Base-by-base conservation (phyloP, 2,113 vertebrate species). In the Lycocorax pyrrhopterus region DNA sequence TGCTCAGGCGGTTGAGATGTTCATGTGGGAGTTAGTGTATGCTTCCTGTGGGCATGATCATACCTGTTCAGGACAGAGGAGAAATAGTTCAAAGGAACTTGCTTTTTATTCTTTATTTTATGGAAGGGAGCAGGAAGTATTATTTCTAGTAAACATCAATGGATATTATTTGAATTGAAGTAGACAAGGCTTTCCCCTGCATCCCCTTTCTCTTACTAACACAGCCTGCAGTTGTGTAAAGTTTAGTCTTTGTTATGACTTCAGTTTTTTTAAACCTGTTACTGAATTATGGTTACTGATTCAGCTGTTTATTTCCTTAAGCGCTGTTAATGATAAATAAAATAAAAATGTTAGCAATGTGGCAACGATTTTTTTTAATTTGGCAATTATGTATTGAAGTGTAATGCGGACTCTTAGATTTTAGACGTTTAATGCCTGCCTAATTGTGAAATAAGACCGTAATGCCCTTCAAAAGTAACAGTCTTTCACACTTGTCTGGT, bases 121-220 rank as follows among this genome's bases (percentile, higher is more conserved):
- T 2, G 4, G 44, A n/a, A 15, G 21, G 15, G 6, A 13, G 10
- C 0, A 0, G 13, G 13, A 25, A 27, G 7, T 18, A 35, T 25
- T 8, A 55, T 77, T 79, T 72, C 32, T 60, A 56, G 21, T 62
- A 62, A 69, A 32, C 1, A 5, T 51, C 16, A 9, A 2, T 63
- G 16, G 16, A 20, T 16, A 7, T 71, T 35, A 19, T 67, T 46
- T 79, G 39, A 51, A 84, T 68, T 1, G 2, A 77, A 85, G 23
- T 43, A 67, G 39, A 58, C n/a, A 51, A 59, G 14, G 6, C 4
- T 8, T 62, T 47, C 8, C 3, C n/a, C n/a, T 55, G 18, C 46
- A 67, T 32, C 7, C 2, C 9, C 21, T 12, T 68, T 85, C 19
- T 78, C 7, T 39, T 55, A 20, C 7, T 81, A 66, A 27, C 41